Evolutionary conservation across 2,797 vertebrate genomes (phyloP), one percentile per base, ranked within the genome.

Genomic region (Microchirus variegatus): DNA sequence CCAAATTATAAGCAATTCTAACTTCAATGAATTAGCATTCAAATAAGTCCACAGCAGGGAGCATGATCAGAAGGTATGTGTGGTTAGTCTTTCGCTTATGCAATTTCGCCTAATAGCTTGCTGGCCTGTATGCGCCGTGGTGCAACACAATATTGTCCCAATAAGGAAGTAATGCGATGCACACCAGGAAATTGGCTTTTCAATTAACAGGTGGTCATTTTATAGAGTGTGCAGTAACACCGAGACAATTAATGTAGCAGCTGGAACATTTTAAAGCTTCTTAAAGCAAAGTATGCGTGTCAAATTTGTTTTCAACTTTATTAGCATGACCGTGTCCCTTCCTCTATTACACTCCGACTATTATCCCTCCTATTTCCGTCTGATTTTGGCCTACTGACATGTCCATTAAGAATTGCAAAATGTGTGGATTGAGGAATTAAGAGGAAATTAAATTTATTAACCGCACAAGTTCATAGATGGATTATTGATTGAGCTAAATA

Each of bases 221-320:
- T 52, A 60, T 43, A 26, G 17, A 55, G 18, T 35, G 59, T 42
- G 8, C 40, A 54, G 52, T 16, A 42, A 54, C 51, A 62, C n/a
- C n/a, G 14, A 67, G 44, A 59, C 46, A 52, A 62, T 61, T 46
- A 10, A 49, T 58, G 45, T 12, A 45, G 47, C 50, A 50, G 51
- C 49, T 58, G 43, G n/a, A 55, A 54, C 49, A 43, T 63, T 41
- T 53, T 11, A 16, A 49, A 31, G 65, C 4, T 10, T 52, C 40
- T 71, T n/a, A 16, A 54, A 67, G 63, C 67, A 63, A 66, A 51
- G 43, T 36, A n/a, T 16, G 18, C 47, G 38, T 64, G 67, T 67
- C 63, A 58, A 63, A 53, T 50, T 67, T 26, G n/a, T 54, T 59
- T 62, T 59, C 44, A 55, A 51, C 35, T 11, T 57, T 61, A 31